Evolutionary conservation across 2,888 invertebrate genomes (phyloP), one percentile per base, ranked within the genome.

Genomic region (Byasa hedistus): DNA sequence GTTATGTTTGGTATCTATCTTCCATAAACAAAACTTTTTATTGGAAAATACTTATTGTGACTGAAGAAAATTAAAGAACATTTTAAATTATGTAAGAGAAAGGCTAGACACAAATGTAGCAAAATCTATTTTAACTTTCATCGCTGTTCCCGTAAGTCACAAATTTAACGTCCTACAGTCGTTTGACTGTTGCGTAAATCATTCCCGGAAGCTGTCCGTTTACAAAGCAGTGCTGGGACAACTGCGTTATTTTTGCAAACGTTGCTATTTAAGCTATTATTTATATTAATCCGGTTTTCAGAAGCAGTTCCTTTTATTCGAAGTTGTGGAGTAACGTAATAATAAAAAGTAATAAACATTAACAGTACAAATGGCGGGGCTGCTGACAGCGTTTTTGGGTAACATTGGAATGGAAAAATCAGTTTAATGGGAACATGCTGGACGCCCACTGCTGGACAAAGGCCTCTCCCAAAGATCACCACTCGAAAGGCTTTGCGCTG

Each of bases 131-230:
- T 66, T 12, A 44, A 12, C 48, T 12, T 44, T 23, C n/a, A 19
- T 19, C 24, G 15, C 57, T 61, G 57, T 66, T 54, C 59, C 54
- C 24, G 66, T 57, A 54, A 54, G 66, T 61, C 52, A 44, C 61
- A 39, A 56, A 36, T 57, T 66, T 66, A 57, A 57, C 55, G 61
- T 61, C 62, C 63, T 54, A 32, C 62, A 55, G 54, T 56, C 63
- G 36, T 63, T 63, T 59, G 48, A 58, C 58, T 58, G 66, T 66
- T 66, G 63, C 36, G 66, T 59, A 66, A 66, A 66, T 66, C 48
- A 27, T 66, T 63, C 66, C 44, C 55, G 59, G 66, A 66, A 66
- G 32, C 55, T 27, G 54, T 8, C 59, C 27, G 63, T 63, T 58
- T 56, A 58, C 55, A 39, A 55, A 7, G 36, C 22, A 61, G 61